phyloP scores from a whole-genome alignment of 2,888 invertebrate genomes.

The Synergus itoensis region DNA sequence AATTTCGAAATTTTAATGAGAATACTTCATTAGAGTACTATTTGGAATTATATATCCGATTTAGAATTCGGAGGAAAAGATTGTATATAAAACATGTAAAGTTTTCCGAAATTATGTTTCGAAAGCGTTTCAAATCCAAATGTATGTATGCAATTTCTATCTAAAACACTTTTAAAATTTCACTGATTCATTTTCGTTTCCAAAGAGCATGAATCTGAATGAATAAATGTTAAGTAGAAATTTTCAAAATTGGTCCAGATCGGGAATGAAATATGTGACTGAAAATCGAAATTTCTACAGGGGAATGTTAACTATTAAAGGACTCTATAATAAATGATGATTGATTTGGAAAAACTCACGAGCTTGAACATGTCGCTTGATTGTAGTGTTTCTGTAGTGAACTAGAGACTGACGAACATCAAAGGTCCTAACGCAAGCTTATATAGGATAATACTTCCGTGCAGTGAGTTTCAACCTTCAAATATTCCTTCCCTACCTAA shows the following conservation, averaged over 20 bases:
- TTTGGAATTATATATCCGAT: too few relatives aligned
- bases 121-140: too few relatives aligned
- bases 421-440: constrained; percentile 64
- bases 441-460: constrained; percentile 66
- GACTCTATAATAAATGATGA: not conserved
- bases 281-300: too few relatives aligned
- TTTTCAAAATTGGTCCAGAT: not conserved
- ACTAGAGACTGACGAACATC: constrained; percentile 69
- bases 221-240: not conserved
- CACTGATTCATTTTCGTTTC: not conserved
- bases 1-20: too few relatives aligned
- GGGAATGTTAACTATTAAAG: not conserved
- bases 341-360: constrained; percentile 77
- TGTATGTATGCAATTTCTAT: too few relatives aligned
- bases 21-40: too few relatives aligned
- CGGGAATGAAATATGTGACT: too few relatives aligned
- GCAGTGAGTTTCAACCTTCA: constrained; percentile 50
- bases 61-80: too few relatives aligned
- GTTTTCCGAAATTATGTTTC: not conserved
- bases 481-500: constrained; percentile 55
- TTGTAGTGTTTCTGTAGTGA: constrained; percentile 59
- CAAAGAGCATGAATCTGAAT: not conserved
- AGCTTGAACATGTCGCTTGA: constrained; percentile 82
- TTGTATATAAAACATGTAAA: too few relatives aligned
- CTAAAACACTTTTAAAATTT: too few relatives aligned